Conservation (phyloP, 2,113 vertebrate species). For the Cercocebus atys region DNA sequence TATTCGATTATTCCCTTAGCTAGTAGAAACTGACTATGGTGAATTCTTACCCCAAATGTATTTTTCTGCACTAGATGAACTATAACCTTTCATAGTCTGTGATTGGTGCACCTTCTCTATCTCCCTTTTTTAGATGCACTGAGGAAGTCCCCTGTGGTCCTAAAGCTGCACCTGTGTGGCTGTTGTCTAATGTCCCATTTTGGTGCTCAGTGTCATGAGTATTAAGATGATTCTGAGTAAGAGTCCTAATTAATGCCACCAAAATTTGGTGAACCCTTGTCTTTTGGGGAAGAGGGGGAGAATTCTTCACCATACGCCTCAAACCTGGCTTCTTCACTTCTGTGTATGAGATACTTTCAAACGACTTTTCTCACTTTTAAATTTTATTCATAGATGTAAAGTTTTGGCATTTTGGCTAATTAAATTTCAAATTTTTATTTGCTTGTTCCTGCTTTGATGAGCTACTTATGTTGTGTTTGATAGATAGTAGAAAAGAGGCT, state of each 20-base stretch:
- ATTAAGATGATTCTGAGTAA: background rate
- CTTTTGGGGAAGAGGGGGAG: background rate
- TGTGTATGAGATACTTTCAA: background rate
- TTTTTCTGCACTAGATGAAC: background rate
- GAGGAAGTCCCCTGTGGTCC: too few species aligned
- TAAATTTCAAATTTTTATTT: background rate
- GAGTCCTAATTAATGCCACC: background rate
- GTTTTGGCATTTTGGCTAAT: background rate
- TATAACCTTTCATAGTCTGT: background rate
- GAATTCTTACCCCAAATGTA: background rate
- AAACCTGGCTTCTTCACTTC: background rate
- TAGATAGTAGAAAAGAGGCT: background rate
- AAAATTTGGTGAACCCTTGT: rapidly evolving
- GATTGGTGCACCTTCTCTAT: background rate
- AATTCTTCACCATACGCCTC: rapidly evolving
- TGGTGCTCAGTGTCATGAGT: rapidly evolving
- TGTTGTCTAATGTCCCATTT: rapidly evolving
- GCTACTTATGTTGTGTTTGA: background rate
- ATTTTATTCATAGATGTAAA: background rate
- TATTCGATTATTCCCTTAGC: background rate
- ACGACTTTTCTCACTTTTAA: background rate
- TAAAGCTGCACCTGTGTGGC: rapidly evolving
- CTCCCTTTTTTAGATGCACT: background rate
- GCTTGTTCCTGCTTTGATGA: background rate
- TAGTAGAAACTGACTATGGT: background rate